These are phyloP conservation scores for Tringa solitaria DNA, from an alignment of 2,113 vertebrate species.

Conservation along the genomic window DNA sequence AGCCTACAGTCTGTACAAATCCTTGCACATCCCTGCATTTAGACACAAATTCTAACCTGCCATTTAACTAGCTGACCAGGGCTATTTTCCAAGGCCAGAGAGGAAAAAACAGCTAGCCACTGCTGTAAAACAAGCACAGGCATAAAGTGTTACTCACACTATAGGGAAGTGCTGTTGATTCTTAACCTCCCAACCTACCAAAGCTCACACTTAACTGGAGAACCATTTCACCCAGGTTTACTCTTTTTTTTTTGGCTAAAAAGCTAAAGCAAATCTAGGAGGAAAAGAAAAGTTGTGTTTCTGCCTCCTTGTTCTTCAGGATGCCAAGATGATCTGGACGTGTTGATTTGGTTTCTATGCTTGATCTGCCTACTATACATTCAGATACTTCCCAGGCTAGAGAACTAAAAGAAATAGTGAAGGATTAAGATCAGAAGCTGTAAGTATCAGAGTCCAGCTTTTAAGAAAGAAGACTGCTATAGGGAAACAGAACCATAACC, in stretches of 20 bases:
- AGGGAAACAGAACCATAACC: background rate
- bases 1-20: background rate
- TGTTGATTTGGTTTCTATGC: background rate
- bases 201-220: background rate
- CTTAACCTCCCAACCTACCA: background rate
- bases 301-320: background rate
- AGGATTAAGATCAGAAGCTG: background rate
- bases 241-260: background rate
- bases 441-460: background rate
- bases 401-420: background rate
- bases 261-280: background rate
- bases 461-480: background rate
- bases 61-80: background rate
- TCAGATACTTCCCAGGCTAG: background rate
- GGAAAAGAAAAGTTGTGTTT: background rate
- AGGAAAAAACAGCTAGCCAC: background rate
- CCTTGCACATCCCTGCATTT: background rate
- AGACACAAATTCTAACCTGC: background rate
- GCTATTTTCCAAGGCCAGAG: background rate
- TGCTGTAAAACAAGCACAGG: background rate
- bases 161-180: background rate
- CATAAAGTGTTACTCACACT: fast-evolving
- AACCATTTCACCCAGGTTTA: background rate
- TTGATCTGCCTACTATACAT: background rate
- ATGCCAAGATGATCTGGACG: background rate